Conservation (phyloP, 2,113 vertebrate genomes). For the Nothocercus nigrocapillus region DNA sequence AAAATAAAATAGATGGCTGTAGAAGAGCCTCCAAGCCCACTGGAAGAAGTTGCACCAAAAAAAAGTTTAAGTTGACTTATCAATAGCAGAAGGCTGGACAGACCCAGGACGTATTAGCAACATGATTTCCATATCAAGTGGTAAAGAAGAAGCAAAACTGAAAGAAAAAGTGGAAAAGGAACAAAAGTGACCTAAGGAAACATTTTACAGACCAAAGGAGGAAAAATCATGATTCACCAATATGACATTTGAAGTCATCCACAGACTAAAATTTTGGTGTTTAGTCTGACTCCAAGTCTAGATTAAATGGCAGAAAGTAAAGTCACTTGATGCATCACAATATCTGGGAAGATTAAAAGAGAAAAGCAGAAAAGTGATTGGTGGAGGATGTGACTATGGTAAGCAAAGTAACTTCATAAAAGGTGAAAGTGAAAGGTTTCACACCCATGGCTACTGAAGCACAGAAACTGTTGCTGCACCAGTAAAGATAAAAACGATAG, state of each 20-base stretch:
- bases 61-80: neutral
- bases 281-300: neutral
- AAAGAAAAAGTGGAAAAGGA: no score
- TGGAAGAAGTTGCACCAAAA: neutral
- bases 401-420: neutral
- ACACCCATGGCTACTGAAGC: neutral
- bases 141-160: neutral
- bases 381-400: neutral
- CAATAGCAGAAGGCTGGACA: neutral
- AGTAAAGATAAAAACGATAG: neutral
- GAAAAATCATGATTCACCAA: neutral
- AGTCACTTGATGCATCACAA: neutral
- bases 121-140: neutral
- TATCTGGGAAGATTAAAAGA: neutral
- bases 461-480: neutral
- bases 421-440: neutral
- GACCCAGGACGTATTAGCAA: neutral
- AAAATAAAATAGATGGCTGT: no score
- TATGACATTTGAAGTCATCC: neutral
- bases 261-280: neutral
- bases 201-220: neutral
- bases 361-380: accelerated
- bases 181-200: neutral
- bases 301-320: neutral
- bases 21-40: neutral